Evolutionary conservation across 2,113 vertebrate species (phyloP), one percentile per base, ranked within the genome.

Genomic region (Apistogramma diplotaenia): DNA sequence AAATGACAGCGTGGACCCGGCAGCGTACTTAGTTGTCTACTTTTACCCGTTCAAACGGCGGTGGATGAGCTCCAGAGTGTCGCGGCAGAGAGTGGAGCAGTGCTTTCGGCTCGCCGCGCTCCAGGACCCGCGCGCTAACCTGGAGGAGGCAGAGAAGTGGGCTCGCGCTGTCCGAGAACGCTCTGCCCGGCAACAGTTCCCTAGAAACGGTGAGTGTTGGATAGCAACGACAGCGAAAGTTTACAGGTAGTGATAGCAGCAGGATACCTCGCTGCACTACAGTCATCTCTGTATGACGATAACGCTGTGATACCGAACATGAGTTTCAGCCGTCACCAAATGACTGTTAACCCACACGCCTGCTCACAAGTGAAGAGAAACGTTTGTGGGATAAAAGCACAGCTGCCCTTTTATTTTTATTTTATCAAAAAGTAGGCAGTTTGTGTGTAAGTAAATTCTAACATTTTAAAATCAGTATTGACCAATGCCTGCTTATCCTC

Each of bases 141-240:
- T 94, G 84, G 92, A 93, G 49, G 94, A 94, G 85, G 94, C 95
- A 3, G 88, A 94, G 87, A 93, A 89, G 70, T 96, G 95, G 95
- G 92, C 93, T 78, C 78, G 89, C 5, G 88, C 91, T 2, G 90
- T 96, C 76, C 86, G 72, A 1, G 89, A 94, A 7, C 81, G 92
- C n/a, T 80, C 87, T 27, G 75, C 73, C 46, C 85, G 75, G 54
- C 89, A 89, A 27, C 91, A 74, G 74, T 37, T 43, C 3, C 76
- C 56, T 1, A 72, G 89, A 87, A 81, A 91, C 79, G 94, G 95
- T 96, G 84, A 93, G 91, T 71, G 54, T 18, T 8, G 46, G 12
- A 21, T 57, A 46, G 65, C 54, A 62, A 77, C 78, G 8, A 21
- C 23, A 5, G 16, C 5, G 6, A 31, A 77, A 77, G 54, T 81